Percentiles rank a stretch among this genome's conserved stretches.
Evolutionary conservation across 2,888 invertebrate species (phyloP).

Genomic region (Spialia ferax): DNA sequence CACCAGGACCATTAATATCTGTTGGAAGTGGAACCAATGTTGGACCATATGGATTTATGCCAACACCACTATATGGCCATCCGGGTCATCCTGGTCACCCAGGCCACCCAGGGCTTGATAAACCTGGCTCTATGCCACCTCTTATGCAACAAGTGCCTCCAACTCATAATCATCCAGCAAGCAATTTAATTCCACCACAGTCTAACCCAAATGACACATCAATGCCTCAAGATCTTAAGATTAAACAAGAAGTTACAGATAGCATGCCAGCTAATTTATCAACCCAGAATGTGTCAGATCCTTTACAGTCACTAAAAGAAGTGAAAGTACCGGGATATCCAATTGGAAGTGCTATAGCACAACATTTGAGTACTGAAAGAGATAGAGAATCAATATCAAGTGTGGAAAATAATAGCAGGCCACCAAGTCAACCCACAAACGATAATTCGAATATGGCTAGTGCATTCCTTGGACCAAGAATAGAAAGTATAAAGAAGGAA

Average conservation of each 20-base stretch:
- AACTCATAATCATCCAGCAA: conserved; percentile 67
- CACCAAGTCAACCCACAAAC: conserved; percentile 80
- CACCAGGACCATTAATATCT: conserved; percentile 87
- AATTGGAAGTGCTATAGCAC: conserved; percentile 83
- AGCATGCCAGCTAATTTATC: conserved; percentile 81
- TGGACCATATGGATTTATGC: conserved; percentile 88
- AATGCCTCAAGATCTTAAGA: conserved; percentile 84
- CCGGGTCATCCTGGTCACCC: conserved; percentile 60
- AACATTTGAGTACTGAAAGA: conserved; percentile 80
- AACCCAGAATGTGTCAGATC: conserved; percentile 87
- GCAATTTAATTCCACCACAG: conserved; percentile 65
- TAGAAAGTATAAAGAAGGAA: conserved; percentile 92
- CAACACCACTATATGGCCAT: conserved; percentile 78
- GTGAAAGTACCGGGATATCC: conserved; percentile 92
- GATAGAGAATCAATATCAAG: conserved; percentile 81
- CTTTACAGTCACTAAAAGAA: conserved; percentile 92
- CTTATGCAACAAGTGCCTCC: conserved; percentile 74
- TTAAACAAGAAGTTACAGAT: conserved; percentile 85
- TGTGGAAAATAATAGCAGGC: conserved; percentile 79
- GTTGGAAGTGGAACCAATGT: conserved; percentile 86
- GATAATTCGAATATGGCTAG: conserved; percentile 80
- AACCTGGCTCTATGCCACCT: conserved; percentile 72
- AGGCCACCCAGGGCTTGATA: conserved; percentile 72
- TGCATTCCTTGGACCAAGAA: conserved; percentile 88
- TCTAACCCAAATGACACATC: conserved; percentile 73